Evolutionary conservation across 2,888 invertebrate species (phyloP), one percentile per base, ranked within the genome.

Genomic region (Pseudeuparius sepicola): DNA sequence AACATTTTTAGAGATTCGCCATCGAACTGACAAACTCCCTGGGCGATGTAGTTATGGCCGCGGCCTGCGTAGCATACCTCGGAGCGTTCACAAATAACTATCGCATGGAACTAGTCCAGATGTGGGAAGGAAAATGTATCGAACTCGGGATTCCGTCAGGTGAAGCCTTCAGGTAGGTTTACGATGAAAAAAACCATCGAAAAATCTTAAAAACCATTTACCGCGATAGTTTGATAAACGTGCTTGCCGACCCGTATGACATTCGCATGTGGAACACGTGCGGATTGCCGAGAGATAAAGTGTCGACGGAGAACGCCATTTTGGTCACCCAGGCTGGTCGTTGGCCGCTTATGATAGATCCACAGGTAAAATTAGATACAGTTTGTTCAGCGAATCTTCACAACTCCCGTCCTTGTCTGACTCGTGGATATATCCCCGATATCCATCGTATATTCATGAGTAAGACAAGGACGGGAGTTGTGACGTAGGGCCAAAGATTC

Each of bases 291-390:
- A 73, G 84, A 42, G 93, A 94, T 59, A 65, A 71, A 17, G 78
- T 90, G 36, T 92, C 92, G 6, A 85, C 88, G 2, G 92, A 93
- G 61, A 94, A 93, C 61, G 93, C 87, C 5, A 83, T 94, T 42
- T 73, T 93, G 48, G 89, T 90, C 27, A 89, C 80, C 10, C 75
- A 72, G 52, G 84, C 78, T 3, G 74, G 82, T 4, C 69, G 84
- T 9, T 87, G 87, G 89, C 89, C 93, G 0, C 68, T 94, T 11
- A 87, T 92, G 74, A 89, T 93, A 40, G 93, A 94, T 63, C 94
- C 94, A 0, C 92, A 94, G 58, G n/a, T n/a, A n/a, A n/a, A n/a
- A n/a, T n/a, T n/a, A n/a, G n/a, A n/a, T n/a, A n/a, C n/a, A n/a
- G n/a, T n/a, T n/a, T n/a, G n/a, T n/a, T n/a, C n/a, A n/a, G n/a